Evolutionary conservation across 2,888 invertebrate species (phyloP), one percentile per base, ranked within the genome.

Genomic region (Yponomeuta sedellus): DNA sequence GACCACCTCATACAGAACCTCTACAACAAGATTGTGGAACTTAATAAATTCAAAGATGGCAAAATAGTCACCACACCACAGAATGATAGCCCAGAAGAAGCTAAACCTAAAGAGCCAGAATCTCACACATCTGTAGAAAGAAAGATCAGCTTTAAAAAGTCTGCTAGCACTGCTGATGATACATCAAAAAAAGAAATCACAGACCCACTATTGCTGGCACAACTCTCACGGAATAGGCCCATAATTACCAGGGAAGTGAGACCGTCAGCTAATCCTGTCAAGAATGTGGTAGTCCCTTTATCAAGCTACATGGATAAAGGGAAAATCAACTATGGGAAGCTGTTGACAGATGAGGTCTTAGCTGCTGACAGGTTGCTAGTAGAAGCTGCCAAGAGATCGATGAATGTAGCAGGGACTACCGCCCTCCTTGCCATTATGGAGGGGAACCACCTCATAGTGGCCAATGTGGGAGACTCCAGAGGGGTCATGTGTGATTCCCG

Each of bases 401-500:
- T 94, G 77, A 94, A 95, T 84, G 94, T 95, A 25, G 95, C 94
- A 81, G 98, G 99, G 19, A 98, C 98, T 25, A 99, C 99, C 34
- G 97, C 98, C 2, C 86, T 99, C 61, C 95, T 98, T 73, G 98
- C 98, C 39, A 88, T 98, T 19, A 90, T 98, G 72, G 96, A 97
- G 82, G 95, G 94, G 58, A 94, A 95, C 73, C 93, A 94, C 75
- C 86, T 99, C 70, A 95, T 96, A 71, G 98, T 99, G 34, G 98
- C 98, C 16, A 99, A 99, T 92, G 98, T 99, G 28, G 99, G 99
- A 4, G 99, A 99, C 84, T 98, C 98, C 0, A 92, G 99, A 71
- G 99, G 98, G 39, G 98, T 98, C 0, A 97, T 98, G 95, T 98
- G 97, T 84, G 98, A 98, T 85, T 93, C 93, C 64, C 94, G 95